Evolutionary conservation across 2,797 vertebrate species (phyloP).

Genomic region (Halcyon leucocephala): DNA sequence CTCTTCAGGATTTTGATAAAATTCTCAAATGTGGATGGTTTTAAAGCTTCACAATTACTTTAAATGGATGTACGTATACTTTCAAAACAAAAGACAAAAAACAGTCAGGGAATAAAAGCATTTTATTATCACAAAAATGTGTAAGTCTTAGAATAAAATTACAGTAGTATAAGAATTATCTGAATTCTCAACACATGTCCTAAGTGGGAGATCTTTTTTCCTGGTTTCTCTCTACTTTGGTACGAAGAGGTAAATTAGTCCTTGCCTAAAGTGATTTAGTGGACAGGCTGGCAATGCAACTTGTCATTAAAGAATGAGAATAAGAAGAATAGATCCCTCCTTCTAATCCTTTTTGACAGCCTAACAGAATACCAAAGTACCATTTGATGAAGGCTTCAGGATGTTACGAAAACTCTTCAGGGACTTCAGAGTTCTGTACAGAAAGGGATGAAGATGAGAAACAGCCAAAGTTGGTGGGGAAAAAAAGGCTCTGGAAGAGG

Average conservation of each 20-base stretch:
- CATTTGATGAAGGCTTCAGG: slow-evolving; percentile 60
- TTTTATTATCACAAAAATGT: too few species aligned
- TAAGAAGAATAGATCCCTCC: slow-evolving; percentile 48
- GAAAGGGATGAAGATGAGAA: slow-evolving; percentile 40
- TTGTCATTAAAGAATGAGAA: slow-evolving; percentile 62
- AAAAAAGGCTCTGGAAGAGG: slow-evolving; percentile 14
- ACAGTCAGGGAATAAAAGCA: not conserved
- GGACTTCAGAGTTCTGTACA: slow-evolving; percentile 24
- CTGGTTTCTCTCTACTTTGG: slow-evolving; percentile 19
- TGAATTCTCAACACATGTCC: not conserved
- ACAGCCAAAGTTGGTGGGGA: slow-evolving; percentile 2
- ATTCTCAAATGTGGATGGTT: not conserved
- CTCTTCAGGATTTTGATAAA: not conserved
- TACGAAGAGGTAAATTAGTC: slow-evolving; percentile 49
- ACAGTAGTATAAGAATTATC: not conserved
- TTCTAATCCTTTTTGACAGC: slow-evolving; percentile 61
- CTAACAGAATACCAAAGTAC: slow-evolving; percentile 68
- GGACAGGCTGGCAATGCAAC: slow-evolving; percentile 49
- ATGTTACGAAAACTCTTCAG: slow-evolving; percentile 56
- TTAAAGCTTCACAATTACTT: not conserved
- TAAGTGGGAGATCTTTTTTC: not conserved
- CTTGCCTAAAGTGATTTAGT: slow-evolving; percentile 64
- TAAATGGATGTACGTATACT: not conserved
- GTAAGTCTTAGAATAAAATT: not conserved
- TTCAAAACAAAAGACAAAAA: not conserved